These are phyloP conservation scores for Chrosomus eos DNA, from an alignment of 2,797 vertebrate genomes.

Conservation along the genomic window DNA sequence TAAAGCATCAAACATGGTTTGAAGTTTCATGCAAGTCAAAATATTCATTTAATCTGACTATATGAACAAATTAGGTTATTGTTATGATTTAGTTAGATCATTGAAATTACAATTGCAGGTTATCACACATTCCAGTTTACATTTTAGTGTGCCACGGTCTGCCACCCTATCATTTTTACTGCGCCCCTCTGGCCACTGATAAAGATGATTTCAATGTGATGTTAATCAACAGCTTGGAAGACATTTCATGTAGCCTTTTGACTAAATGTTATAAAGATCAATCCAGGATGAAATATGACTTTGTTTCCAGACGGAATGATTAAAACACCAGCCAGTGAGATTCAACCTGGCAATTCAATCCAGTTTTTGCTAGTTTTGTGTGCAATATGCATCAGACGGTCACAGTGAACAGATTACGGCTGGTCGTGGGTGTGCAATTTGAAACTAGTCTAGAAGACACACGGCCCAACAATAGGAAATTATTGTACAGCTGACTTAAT, in stretches of 20 bases:
- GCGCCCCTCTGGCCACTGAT: not conserved
- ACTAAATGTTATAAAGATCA: not conserved
- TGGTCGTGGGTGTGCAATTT: not conserved
- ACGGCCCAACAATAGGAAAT: not conserved
- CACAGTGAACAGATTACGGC: not conserved
- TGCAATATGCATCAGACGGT: conserved; percentile 3
- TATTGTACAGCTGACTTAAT: conserved; percentile 2
- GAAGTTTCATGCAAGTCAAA: not conserved
- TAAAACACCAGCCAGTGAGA: not conserved
- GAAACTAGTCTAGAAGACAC: not conserved
- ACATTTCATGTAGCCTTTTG: not conserved
- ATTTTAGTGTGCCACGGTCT: not conserved
- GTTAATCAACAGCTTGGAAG: conserved; percentile 9
- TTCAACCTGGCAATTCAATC: not conserved
- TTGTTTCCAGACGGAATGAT: not conserved
- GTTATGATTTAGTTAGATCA: not conserved
- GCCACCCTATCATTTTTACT: not conserved
- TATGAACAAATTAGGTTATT: not conserved
- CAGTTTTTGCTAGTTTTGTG: conserved; percentile 6
- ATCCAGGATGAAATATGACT: not conserved
- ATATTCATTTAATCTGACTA: not conserved
- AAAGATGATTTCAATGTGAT: not conserved
- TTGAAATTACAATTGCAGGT: not conserved
- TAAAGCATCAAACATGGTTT: not conserved
- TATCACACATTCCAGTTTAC: not conserved